A percentile compares a stretch with the other conserved stretches of the same genome.
Conservation (phyloP, 1,140 invertebrate species). For the Phymastichus coffea region DNA sequence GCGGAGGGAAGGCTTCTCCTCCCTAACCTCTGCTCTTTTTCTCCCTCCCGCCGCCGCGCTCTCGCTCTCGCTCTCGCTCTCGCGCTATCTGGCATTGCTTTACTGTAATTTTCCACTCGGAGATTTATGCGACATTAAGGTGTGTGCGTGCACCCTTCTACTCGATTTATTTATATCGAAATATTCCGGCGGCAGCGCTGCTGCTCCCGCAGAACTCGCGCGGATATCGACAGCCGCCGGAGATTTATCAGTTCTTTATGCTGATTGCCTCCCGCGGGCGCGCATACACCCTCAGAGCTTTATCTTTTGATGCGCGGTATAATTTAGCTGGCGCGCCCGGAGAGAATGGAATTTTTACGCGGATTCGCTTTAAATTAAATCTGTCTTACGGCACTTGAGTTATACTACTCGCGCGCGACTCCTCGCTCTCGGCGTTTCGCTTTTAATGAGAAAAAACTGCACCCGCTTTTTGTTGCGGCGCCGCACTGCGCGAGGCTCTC, state of each 20-base stretch:
- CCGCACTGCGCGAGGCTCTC: too few species aligned
- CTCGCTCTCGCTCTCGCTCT: constrained; percentile 30
- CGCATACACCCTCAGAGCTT: not conserved
- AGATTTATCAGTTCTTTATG: constrained; percentile 32
- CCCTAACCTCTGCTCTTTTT: constrained; percentile 27
- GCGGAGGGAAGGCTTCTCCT: constrained; percentile 32
- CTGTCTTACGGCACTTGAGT: too few species aligned
- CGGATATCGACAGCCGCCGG: constrained; percentile 13
- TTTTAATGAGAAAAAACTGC: constrained; percentile 20
- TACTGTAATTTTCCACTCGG: constrained; percentile 58
- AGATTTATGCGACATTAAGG: constrained; percentile 59
- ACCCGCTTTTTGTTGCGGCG: too few species aligned
- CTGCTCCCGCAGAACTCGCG: constrained; percentile 16
- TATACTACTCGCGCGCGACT: too few species aligned
- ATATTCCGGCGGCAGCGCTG: constrained; percentile 36
- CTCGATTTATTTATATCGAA: constrained; percentile 39
- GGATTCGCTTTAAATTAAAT: constrained; percentile 1
- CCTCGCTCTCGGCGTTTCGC: not conserved
- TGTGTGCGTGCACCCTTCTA: constrained; percentile 32
- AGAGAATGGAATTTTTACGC: too few species aligned
- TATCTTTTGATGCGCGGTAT: constrained; percentile 15
- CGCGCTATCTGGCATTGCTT: constrained; percentile 52
- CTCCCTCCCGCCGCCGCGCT: constrained; percentile 9
- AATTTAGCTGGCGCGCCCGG: too few species aligned
- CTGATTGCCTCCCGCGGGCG: constrained; percentile 14